Percentiles rank a stretch among this genome's conserved stretches.
phyloP scores from a whole-genome alignment of 2,113 vertebrate genomes.

The Equus przewalskii region DNA sequence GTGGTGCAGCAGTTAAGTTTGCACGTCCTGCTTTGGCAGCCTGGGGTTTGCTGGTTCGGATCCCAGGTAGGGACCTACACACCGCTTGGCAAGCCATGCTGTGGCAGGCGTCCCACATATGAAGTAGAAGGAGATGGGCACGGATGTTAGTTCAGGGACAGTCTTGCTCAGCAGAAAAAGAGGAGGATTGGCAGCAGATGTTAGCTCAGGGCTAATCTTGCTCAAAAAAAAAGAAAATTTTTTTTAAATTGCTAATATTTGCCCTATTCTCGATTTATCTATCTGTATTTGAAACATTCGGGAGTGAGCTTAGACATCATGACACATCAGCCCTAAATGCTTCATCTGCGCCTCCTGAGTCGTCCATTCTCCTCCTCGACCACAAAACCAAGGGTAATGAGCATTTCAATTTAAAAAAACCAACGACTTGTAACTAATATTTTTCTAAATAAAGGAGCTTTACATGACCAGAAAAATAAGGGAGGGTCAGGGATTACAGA shows the following conservation, averaged over 20 bases:
- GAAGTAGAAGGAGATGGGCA: too few relatives aligned
- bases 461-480: constrained; percentile 71
- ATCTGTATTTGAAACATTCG: not conserved
- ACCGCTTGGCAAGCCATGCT: too few relatives aligned
- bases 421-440: not conserved
- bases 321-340: rapidly evolving
- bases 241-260: not conserved
- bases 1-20: too few relatives aligned
- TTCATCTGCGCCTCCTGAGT: not conserved
- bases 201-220: too few relatives aligned
- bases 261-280: not conserved
- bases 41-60: too few relatives aligned
- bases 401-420: not conserved
- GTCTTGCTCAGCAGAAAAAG: too few relatives aligned
- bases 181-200: too few relatives aligned
- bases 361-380: not conserved
- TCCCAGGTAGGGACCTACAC: too few relatives aligned
- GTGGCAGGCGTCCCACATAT: too few relatives aligned
- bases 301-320: not conserved
- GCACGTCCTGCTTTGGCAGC: too few relatives aligned
- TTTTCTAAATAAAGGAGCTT: constrained; percentile 73
- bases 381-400: constrained; percentile 11
- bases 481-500: constrained; percentile 16
- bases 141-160: too few relatives aligned
- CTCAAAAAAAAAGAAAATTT: too few relatives aligned